phyloP scores from a whole-genome alignment of 1,140 invertebrate species.

The Metopolophium dirhodum region DNA sequence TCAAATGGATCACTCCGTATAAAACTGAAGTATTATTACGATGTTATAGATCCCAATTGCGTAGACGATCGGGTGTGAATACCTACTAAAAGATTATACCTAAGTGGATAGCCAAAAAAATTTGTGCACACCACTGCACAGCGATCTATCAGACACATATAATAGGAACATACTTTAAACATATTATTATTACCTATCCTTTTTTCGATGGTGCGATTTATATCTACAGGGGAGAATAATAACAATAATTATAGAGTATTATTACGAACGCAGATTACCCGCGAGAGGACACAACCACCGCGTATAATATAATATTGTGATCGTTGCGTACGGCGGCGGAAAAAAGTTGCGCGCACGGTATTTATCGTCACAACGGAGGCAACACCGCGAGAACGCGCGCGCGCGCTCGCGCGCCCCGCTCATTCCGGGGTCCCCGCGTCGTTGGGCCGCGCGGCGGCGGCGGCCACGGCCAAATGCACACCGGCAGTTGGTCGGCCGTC shows the following conservation, averaged over 20 bases:
- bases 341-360: conserved; percentile 20
- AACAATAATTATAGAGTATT: background rate
- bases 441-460: conserved; percentile 30
- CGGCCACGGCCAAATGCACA: conserved; percentile 44
- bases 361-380: conserved; percentile 25
- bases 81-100: background rate
- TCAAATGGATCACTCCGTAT: too few relatives aligned
- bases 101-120: background rate
- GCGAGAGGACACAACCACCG: background rate
- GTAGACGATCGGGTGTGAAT: background rate
- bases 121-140: too few relatives aligned
- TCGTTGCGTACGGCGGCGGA: background rate
- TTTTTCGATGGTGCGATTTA: too few relatives aligned
- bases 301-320: background rate
- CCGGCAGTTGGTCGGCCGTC: conserved; percentile 43
- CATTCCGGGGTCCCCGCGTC: background rate
- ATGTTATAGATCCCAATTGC: background rate
- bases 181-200: too few relatives aligned
- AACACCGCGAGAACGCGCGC: conserved; percentile 31
- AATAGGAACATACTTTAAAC: too few relatives aligned
- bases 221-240: background rate
- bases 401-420: background rate
- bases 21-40: background rate
- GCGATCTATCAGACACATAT: too few relatives aligned
- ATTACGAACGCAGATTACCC: background rate